Base-by-base conservation (phyloP, 2,888 invertebrate species). In the Tinea trinotella region DNA sequence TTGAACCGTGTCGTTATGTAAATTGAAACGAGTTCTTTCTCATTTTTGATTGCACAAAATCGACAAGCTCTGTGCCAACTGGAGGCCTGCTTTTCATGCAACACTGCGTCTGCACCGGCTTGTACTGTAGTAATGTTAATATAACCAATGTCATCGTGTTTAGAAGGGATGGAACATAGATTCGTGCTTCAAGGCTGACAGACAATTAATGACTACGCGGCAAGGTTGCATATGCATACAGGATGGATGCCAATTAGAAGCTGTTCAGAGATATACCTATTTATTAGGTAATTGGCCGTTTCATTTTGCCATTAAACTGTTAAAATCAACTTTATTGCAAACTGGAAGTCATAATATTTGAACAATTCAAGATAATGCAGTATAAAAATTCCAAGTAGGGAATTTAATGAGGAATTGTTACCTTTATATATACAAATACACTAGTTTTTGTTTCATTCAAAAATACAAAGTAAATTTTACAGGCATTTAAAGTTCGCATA, bases 31-130 rank as follows among this genome's bases (percentile, higher is more conserved):
- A 66, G 76, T 79, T 79, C 70, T 79, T 76, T 80, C 76, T 76
- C 74, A 78, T 76, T 76, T 73, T 74, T 63, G 69, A 68, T 84
- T 83, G 81, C 82, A 83, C 71, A 75, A 81, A 81, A 75, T 71
- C 70, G 65, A 62, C 64, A 65, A 69, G 67, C 69, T 74, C 73
- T 82, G 80, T 79, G 68, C 79, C 74, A 80, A 80, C 74, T 67
- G 64, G 62, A 68, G 72, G 71, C 68, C 74, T 67, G 73, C 57
- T 77, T 81, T 81, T 76, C 78, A 83, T 79, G 82, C 75, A 74
- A 79, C 74, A 64, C 64, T 76, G 50, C 50, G 50, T 50, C 50
- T 18, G 50, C 24, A 13, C 24, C 50, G 24, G 50, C 2, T 20
- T 13, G 13, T 24, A n/a, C 50, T 15, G 12, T 50, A 50, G 22